Percentiles rank a stretch among this genome's conserved stretches.
Conservation (phyloP, 2,113 vertebrate species). For the Cephalopterus ornatus region DNA sequence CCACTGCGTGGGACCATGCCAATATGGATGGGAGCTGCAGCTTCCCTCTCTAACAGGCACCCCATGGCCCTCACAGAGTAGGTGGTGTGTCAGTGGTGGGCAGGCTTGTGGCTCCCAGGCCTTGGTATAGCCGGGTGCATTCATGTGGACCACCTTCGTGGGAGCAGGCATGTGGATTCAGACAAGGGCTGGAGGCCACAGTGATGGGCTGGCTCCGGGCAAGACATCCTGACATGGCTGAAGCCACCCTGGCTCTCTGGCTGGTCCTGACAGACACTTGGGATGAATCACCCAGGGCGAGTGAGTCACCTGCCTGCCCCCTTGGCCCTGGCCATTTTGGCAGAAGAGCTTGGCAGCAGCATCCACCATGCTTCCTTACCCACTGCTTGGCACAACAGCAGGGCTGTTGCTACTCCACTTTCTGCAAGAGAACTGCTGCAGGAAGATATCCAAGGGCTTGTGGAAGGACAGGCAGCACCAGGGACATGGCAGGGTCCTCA, state of each 20-base stretch:
- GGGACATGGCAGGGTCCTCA: not conserved
- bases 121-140: rapidly evolving
- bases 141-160: rapidly evolving
- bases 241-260: not conserved
- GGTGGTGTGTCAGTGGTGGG: not conserved
- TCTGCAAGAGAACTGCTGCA: not conserved
- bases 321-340: not conserved
- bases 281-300: not conserved
- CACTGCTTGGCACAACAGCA: not conserved
- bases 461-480: not conserved
- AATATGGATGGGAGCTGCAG: rapidly evolving
- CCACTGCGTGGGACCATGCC: rapidly evolving
- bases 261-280: not conserved
- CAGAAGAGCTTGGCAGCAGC: not conserved
- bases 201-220: not conserved
- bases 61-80: rapidly evolving
- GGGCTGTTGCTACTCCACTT: not conserved
- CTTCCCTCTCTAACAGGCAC: rapidly evolving
- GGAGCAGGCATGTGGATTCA: rapidly evolving
- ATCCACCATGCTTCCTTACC: not conserved
- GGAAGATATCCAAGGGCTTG: not conserved
- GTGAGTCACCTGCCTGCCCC: not conserved
- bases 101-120: rapidly evolving
- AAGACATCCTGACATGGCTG: not conserved
- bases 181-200: not conserved